These are phyloP conservation scores for Scaptomyza pallida DNA, from an alignment of 1,140 invertebrate genomes.

Conservation along the genomic window DNA sequence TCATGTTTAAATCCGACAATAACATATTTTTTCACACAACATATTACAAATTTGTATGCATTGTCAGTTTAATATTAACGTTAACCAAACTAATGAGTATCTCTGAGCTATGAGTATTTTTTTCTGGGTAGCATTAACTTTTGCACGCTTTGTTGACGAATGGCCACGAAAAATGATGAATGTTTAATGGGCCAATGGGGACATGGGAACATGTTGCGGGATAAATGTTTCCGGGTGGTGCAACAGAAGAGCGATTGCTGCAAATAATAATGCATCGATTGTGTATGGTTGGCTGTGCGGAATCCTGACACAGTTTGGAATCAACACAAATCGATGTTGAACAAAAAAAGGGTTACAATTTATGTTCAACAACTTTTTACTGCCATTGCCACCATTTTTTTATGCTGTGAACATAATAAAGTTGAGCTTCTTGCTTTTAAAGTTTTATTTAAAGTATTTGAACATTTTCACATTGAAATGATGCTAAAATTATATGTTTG, in stretches of 20 bases:
- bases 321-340: constrained; percentile 25
- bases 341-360: constrained; percentile 30
- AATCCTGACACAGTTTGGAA: constrained; percentile 4
- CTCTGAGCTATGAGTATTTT: background rate
- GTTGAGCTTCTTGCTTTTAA: too few species aligned
- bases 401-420: background rate
- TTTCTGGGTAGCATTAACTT: constrained; percentile 55
- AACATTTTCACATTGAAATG: too few species aligned
- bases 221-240: constrained; percentile 38
- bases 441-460: too few species aligned
- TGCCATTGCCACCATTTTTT: background rate
- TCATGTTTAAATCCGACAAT: background rate
- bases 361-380: constrained; percentile 14
- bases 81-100: constrained; percentile 9
- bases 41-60: background rate
- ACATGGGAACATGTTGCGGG: constrained; percentile 60
- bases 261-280: constrained; percentile 18
- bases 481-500: too few species aligned
- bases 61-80: background rate
- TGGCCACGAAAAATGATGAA: constrained; percentile 76
- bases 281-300: background rate
- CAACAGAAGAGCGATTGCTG: constrained; percentile 12
- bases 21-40: too few species aligned
- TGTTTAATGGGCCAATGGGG: constrained; percentile 74
- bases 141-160: constrained; percentile 75